phyloP scores from a whole-genome alignment of 2,797 vertebrate species.

The Masticophis lateralis region DNA sequence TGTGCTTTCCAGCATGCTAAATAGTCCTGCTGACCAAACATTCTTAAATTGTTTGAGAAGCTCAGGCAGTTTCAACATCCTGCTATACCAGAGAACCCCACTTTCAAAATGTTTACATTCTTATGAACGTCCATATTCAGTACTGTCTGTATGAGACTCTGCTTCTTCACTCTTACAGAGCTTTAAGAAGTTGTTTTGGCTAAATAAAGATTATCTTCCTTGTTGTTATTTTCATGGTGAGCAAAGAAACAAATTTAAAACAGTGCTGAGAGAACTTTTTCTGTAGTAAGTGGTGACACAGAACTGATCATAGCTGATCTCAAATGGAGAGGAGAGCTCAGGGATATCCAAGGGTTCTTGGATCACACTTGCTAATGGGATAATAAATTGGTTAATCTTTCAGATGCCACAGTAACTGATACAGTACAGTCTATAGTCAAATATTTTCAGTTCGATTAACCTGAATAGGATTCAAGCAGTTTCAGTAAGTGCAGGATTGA shows the following conservation, averaged over 20 bases:
- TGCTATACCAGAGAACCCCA: not conserved
- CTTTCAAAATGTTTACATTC: not conserved
- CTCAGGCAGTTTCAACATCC: not conserved
- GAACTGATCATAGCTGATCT: not conserved
- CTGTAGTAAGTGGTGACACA: not conserved
- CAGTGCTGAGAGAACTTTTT: not conserved
- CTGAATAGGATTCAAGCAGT: not conserved
- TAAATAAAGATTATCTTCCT: not conserved
- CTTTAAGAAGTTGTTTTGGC: not conserved
- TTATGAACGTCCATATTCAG: not conserved
- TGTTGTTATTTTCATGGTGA: not conserved
- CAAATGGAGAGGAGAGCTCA: not conserved
- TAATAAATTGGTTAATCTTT: not conserved
- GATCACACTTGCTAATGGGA: not conserved
- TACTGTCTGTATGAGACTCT: not conserved
- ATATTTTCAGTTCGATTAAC: not conserved
- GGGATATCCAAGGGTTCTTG: not conserved
- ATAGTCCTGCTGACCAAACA: not conserved
- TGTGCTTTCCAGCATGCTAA: constrained; percentile 17
- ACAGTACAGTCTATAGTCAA: not conserved
- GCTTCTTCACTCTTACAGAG: not conserved
- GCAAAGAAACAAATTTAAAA: not conserved
- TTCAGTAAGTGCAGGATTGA: constrained; percentile 15
- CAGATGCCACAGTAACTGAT: not conserved
- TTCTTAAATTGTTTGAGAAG: not conserved